Conservation (phyloP, 2,888 invertebrate genomes). For the Odontothrips loti region DNA sequence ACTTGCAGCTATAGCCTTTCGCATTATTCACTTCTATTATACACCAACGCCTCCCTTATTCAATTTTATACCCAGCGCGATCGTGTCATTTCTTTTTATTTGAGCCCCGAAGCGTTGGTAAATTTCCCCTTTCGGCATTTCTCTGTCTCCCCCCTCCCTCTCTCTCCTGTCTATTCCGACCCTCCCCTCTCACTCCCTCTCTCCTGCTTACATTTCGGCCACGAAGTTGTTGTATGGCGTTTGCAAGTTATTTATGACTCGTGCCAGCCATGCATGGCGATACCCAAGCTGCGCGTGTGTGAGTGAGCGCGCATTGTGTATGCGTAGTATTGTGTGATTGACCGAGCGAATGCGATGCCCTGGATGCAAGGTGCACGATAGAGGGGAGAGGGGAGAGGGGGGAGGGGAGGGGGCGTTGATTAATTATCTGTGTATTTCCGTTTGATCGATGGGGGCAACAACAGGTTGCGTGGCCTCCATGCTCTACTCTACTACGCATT, state of each 20-base stretch:
- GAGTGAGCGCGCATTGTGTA: not conserved
- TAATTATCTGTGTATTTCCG: constrained; percentile 25
- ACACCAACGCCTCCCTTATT: not conserved
- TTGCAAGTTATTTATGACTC: not conserved
- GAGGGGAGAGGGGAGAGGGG: not conserved
- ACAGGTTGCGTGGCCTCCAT: not conserved
- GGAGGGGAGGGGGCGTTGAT: not conserved
- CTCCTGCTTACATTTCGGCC: not conserved
- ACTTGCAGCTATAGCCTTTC: no score
- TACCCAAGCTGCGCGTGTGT: not conserved
- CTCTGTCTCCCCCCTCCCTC: not conserved
- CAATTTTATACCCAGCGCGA: not conserved
- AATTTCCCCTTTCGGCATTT: not conserved
- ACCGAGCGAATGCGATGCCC: not conserved
- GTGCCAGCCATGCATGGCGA: not conserved
- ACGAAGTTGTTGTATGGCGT: no score
- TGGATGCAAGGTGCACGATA: no score
- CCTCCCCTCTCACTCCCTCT: not conserved
- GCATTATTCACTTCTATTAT: not conserved
- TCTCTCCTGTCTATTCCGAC: not conserved
- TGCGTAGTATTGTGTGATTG: not conserved
- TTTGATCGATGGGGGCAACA: not conserved
- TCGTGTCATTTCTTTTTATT: not conserved
- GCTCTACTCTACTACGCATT: no score
- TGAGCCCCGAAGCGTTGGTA: not conserved